These are phyloP conservation scores for Lepidocolaptes lacrymiger DNA, from an alignment of 2,797 vertebrate genomes.

Conservation along the genomic window DNA sequence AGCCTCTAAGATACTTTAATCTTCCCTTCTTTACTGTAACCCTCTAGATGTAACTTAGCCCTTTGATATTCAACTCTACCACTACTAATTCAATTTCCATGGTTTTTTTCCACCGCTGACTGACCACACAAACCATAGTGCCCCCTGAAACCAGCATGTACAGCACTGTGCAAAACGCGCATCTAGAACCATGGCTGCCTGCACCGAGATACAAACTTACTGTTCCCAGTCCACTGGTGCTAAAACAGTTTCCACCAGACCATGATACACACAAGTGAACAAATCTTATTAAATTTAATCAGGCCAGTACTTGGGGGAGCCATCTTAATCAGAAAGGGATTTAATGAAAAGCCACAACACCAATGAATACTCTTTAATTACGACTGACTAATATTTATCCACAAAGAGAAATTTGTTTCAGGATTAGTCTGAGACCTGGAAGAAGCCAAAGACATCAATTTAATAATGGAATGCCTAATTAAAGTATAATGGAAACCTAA, in stretches of 20 bases:
- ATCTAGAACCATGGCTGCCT: not conserved
- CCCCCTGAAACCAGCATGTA: not conserved
- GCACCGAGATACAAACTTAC: not conserved
- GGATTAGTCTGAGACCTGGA: constrained; percentile 73
- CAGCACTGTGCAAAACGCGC: not conserved
- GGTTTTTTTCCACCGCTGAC: not conserved
- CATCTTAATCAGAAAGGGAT: constrained; percentile 76
- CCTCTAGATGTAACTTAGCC: not conserved
- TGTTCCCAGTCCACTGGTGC: constrained; percentile 34
- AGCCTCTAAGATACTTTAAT: not conserved
- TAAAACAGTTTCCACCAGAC: constrained; percentile 70
- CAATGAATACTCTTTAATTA: constrained; percentile 76
- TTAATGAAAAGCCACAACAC: constrained; percentile 74
- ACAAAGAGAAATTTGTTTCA: constrained; percentile 77
- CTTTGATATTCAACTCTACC: constrained; percentile 14
- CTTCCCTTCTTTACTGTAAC: not conserved
- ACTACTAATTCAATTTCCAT: not conserved
- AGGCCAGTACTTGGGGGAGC: constrained; percentile 63
- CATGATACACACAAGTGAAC: constrained; percentile 67
- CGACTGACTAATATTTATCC: constrained; percentile 76
- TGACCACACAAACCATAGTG: not conserved
- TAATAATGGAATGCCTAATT: constrained; percentile 79
- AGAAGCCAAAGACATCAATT: constrained; percentile 75
- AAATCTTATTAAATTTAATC: constrained; percentile 75
- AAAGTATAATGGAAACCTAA: constrained; percentile 78